Conservation (phyloP, 1,140 invertebrate genomes). For the Drosophila lacteicornis region DNA sequence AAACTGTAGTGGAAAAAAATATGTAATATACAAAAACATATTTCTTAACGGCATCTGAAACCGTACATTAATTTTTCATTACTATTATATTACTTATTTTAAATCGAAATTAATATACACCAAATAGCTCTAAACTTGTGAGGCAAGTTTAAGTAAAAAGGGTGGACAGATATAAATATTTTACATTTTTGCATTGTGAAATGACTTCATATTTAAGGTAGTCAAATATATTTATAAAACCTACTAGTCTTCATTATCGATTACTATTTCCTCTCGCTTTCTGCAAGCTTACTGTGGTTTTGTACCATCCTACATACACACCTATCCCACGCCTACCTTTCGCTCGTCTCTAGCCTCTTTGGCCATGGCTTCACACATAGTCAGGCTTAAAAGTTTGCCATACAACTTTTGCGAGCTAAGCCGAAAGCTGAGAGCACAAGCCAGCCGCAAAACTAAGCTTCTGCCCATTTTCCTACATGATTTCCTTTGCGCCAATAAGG, state of each 20-base stretch:
- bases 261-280: constrained; percentile 4
- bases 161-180: no score
- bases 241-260: neutral
- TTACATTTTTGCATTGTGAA: neutral
- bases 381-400: constrained; percentile 54
- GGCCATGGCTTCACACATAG: constrained; percentile 24
- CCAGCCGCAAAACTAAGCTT: constrained; percentile 42
- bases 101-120: no score
- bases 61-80: no score
- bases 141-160: no score
- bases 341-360: neutral
- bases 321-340: neutral
- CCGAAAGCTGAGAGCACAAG: constrained; percentile 26
- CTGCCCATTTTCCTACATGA: constrained; percentile 11
- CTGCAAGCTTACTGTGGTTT: neutral
- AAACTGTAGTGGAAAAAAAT: neutral
- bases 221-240: neutral
- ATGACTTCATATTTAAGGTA: no score
- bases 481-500: constrained; percentile 4
- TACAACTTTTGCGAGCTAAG: constrained; percentile 45
- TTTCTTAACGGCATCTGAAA: no score
- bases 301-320: neutral
- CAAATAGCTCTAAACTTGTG: no score
- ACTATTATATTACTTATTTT: no score
- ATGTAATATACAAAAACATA: no score